These are phyloP conservation scores for Scortum barcoo DNA, from an alignment of 2,113 vertebrate genomes.

Conservation along the genomic window DNA sequence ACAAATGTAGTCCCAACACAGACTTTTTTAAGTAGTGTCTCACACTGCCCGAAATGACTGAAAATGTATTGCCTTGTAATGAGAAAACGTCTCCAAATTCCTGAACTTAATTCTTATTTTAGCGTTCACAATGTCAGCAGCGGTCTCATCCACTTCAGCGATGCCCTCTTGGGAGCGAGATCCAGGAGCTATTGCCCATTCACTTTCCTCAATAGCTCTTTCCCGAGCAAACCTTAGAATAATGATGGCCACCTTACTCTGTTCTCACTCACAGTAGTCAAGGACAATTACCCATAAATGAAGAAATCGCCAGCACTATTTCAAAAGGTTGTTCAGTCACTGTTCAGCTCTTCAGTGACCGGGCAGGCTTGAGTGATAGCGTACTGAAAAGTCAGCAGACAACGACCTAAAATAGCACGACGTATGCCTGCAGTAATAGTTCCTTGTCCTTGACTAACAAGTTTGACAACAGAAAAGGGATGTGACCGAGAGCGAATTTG, in stretches of 20 bases:
- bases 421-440: slow-evolving; percentile 45
- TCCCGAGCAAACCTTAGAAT: slow-evolving; percentile 43
- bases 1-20: slow-evolving; percentile 65
- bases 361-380: slow-evolving; percentile 38
- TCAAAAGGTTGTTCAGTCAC: slow-evolving; percentile 54
- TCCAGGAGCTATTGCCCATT: slow-evolving; percentile 39
- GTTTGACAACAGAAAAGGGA: slow-evolving; percentile 68
- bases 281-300: slow-evolving; percentile 66
- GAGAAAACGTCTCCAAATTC: slow-evolving; percentile 49
- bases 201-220: slow-evolving; percentile 33
- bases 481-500: slow-evolving; percentile 51
- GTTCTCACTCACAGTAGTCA: slow-evolving; percentile 42
- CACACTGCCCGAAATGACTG: slow-evolving; percentile 43
- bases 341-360: slow-evolving; percentile 23
- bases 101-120: slow-evolving; percentile 27
- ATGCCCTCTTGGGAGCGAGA: slow-evolving; percentile 27
- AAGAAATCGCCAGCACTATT: slow-evolving; percentile 47
- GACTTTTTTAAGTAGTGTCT: slow-evolving; percentile 57
- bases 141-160: slow-evolving; percentile 28
- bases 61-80: slow-evolving; percentile 49
- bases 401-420: slow-evolving; percentile 28
- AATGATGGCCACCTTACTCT: slow-evolving; percentile 54
- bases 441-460: slow-evolving; percentile 75
- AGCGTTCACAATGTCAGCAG: slow-evolving; percentile 15
- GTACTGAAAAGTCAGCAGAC: slow-evolving; percentile 38